phyloP scores from a whole-genome alignment of 2,888 invertebrate species.

The Leptopilina myrica region DNA sequence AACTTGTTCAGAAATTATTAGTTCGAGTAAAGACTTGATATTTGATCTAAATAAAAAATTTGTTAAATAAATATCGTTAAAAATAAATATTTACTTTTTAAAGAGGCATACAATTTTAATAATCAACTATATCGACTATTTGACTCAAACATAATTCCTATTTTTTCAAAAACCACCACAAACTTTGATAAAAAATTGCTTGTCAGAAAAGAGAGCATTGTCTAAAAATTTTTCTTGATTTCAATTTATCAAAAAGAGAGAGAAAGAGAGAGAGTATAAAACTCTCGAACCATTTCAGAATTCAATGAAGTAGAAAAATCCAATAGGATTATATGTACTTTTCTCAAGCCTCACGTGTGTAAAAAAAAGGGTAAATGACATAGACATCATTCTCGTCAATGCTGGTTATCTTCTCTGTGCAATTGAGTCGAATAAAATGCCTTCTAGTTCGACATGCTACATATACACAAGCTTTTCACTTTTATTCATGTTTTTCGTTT shows the following conservation, averaged over 20 bases:
- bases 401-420: slow-evolving; percentile 25
- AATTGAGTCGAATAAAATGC: slow-evolving; percentile 23
- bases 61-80: too few relatives aligned
- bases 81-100: too few relatives aligned
- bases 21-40: too few relatives aligned
- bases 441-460: neutral
- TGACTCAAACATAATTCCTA: too few relatives aligned
- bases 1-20: too few relatives aligned
- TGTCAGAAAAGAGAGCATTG: too few relatives aligned
- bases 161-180: too few relatives aligned
- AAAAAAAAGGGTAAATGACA: slow-evolving; percentile 22
- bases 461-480: neutral
- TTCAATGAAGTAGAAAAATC: slow-evolving; percentile 12
- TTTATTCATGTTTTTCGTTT: slow-evolving; percentile 29
- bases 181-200: too few relatives aligned
- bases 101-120: too few relatives aligned
- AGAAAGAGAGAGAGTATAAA: too few relatives aligned
- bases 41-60: too few relatives aligned
- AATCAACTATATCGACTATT: too few relatives aligned
- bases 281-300: neutral
- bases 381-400: slow-evolving; percentile 27
- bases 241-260: neutral
- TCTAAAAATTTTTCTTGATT: slow-evolving; percentile 1
- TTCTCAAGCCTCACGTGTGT: neutral
- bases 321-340: slow-evolving; percentile 19